These are phyloP conservation scores for Oreochromis grahami DNA, from an alignment of 2,797 vertebrate genomes.

Conservation along the genomic window DNA sequence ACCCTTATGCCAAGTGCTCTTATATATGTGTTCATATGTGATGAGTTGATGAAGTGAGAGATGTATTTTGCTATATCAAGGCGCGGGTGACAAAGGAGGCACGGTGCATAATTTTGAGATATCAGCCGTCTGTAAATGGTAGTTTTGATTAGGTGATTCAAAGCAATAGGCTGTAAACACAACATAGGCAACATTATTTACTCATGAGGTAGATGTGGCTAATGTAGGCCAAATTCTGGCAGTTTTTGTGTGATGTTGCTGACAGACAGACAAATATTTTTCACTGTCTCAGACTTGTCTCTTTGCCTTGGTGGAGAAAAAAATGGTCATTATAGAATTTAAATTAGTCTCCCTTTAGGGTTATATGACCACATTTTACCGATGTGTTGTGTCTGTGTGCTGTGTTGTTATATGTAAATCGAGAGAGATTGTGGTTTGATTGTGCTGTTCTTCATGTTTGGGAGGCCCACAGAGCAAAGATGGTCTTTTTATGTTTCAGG, in stretches of 20 bases:
- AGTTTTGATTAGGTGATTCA: background rate
- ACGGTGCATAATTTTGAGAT: background rate
- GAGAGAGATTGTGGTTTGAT: background rate
- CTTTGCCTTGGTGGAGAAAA: background rate
- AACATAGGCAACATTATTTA: background rate
- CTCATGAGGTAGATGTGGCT: background rate
- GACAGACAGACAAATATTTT: background rate
- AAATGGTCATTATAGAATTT: background rate
- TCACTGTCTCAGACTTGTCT: background rate
- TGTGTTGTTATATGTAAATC: background rate
- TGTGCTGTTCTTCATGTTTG: conserved; percentile 9
- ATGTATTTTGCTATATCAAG: background rate
- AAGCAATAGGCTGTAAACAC: background rate
- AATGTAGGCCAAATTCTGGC: background rate
- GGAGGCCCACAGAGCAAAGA: conserved; percentile 39
- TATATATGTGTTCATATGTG: background rate
- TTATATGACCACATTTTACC: background rate
- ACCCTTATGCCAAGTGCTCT: background rate
- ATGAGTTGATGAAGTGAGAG: background rate
- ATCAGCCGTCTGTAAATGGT: background rate
- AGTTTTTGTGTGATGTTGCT: background rate
- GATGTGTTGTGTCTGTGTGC: no score
- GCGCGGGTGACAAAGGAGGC: background rate
- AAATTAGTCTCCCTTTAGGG: background rate
- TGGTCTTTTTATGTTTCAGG: conserved; percentile 45